phyloP scores from a whole-genome alignment of 1,140 invertebrate genomes.

The Dendrolimus kikuchii region DNA sequence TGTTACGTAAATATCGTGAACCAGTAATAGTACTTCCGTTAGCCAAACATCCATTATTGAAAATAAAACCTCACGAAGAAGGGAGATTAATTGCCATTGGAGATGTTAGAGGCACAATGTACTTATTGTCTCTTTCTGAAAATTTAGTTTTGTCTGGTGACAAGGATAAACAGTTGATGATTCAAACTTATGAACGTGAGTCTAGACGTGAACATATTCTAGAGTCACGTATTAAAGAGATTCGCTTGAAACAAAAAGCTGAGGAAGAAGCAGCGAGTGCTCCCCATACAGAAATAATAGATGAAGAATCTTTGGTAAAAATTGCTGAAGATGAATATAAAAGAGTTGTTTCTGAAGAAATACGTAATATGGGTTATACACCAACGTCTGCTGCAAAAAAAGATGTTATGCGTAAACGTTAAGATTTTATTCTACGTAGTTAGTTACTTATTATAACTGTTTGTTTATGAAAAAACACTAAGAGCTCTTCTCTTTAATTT shows the following conservation, averaged over 20 bases:
- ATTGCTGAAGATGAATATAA: conserved; percentile 34
- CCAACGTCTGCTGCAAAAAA: background rate
- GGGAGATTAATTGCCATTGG: conserved; percentile 84
- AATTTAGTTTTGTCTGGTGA: conserved; percentile 79
- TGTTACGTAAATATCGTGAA: conserved; percentile 85
- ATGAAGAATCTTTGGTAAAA: conserved; percentile 22
- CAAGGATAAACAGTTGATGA: conserved; percentile 75
- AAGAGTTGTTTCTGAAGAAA: conserved; percentile 27
- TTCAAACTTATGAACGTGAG: conserved; percentile 88
- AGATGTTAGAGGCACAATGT: conserved; percentile 81
- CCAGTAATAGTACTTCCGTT: conserved; percentile 73
- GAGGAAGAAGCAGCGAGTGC: conserved; percentile 11
- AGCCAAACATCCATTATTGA: conserved; percentile 65
- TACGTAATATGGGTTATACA: conserved; percentile 6
- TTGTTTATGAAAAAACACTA: too few species aligned
- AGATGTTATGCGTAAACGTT: conserved; percentile 6
- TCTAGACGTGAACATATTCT: conserved; percentile 88
- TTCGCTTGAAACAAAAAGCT: conserved; percentile 70
- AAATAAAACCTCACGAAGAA: conserved; percentile 65
- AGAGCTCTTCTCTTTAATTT: background rate
- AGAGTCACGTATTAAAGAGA: conserved; percentile 84
- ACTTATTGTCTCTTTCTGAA: conserved; percentile 85
- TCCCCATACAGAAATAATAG: conserved; percentile 10
- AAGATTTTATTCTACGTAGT: background rate
- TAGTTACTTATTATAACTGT: too few species aligned